Evolutionary conservation across 1,140 invertebrate species (phyloP), one percentile per base, ranked within the genome.

Genomic region (Drosophila ogumai): DNA sequence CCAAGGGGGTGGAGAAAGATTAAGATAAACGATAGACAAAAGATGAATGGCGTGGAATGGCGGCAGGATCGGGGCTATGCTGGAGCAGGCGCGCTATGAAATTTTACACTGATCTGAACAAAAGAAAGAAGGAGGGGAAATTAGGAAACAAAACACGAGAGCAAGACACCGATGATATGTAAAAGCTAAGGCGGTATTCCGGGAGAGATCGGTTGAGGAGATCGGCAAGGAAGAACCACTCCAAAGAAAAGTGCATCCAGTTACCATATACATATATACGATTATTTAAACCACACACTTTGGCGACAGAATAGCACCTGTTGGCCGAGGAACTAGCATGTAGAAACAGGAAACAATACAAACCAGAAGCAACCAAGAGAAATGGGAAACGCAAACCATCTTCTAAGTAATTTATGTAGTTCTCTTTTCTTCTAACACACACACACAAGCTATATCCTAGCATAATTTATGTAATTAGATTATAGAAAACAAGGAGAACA

Each of bases 231-330:
- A 36, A 63, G 55, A 71, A 79, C 61, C 84, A 82, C 82, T 82
- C 82, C 84, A 86, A 86, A 86, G 84, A 86, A 79, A 72, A 49
- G 63, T 79, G 75, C 84, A 86, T 88, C 84, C 79, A 82, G 71
- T 86, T 82, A 82, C 41, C 52, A 79, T 66, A 79, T 55, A 50
- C 28, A 50, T 50, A 55, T 55, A 38, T 66, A 84, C 55, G 38
- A 71, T 59, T 72, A 75, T 75, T 75, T 78, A 81, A 66, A 63
- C 44, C 44, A 77, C 40, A 66, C 49, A 28, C 75, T 47, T 68
- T 57, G 52, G 34, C 52, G 61, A 54, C 50, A 38, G 69, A 68
- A 68, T 36, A 31, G 61, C 54, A 55, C 43, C 65, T 58, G 43
- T 57, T 43, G 19, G 25, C 55, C 59, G 50, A 43, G 71, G 66